A percentile compares a stretch with the other conserved stretches of the same genome.
These are phyloP conservation scores for Gastrophysa polygoni DNA, from an alignment of 2,888 invertebrate genomes.

Conservation along the genomic window DNA sequence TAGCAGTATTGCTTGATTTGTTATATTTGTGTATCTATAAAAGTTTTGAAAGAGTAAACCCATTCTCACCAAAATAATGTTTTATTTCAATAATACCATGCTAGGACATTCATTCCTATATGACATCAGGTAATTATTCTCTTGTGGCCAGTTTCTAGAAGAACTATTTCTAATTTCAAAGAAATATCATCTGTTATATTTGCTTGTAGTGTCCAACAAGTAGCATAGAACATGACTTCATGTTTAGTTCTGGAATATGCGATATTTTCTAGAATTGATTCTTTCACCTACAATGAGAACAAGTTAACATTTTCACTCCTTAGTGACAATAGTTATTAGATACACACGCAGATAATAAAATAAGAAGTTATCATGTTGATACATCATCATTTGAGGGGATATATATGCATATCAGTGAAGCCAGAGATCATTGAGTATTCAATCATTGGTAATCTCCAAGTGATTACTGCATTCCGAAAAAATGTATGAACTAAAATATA, in stretches of 20 bases:
- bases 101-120: too few species aligned
- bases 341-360: too few species aligned
- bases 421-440: too few species aligned
- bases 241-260: slow-evolving; percentile 55
- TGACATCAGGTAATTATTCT: too few species aligned
- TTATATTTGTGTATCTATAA: not conserved
- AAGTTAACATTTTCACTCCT: too few species aligned
- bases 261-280: slow-evolving; percentile 57
- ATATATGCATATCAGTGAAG: too few species aligned
- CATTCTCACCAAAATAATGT: not conserved
- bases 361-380: too few species aligned
- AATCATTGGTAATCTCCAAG: too few species aligned
- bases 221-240: slow-evolving; percentile 58
- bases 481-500: too few species aligned
- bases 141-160: slow-evolving; percentile 56
- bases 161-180: slow-evolving; percentile 51
- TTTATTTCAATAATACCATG: not conserved
- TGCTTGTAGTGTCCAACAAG: slow-evolving; percentile 60
- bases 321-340: too few species aligned
- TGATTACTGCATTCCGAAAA: too few species aligned
- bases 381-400: too few species aligned
- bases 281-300: slow-evolving; percentile 48
- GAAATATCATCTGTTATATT: slow-evolving; percentile 51
- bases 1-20: slow-evolving; percentile 90
- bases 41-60: not conserved